These are phyloP conservation scores for Norana najaformis DNA, from an alignment of 2,888 invertebrate genomes.

Conservation along the genomic window DNA sequence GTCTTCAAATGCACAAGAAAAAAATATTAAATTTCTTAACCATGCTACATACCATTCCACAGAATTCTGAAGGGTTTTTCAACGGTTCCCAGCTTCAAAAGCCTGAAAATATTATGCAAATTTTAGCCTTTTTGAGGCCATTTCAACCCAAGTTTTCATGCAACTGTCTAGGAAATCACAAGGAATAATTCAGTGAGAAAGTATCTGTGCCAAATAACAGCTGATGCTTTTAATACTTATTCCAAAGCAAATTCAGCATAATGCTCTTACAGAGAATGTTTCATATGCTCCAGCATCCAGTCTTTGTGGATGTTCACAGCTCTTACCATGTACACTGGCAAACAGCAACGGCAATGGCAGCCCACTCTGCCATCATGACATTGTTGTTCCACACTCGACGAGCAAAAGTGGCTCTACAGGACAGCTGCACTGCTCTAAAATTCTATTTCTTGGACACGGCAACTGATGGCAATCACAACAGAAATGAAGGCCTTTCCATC, in stretches of 20 bases:
- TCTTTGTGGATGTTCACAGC: background rate
- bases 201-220: background rate
- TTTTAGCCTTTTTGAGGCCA: background rate
- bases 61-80: background rate
- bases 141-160: background rate
- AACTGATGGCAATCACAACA: background rate
- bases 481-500: background rate
- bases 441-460: background rate
- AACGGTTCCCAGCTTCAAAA: background rate
- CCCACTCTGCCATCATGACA: background rate
- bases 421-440: background rate
- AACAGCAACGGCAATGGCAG: background rate
- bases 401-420: background rate
- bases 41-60: background rate
- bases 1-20: background rate
- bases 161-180: background rate
- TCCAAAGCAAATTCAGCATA: background rate
- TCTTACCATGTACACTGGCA: background rate
- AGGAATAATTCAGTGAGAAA: background rate
- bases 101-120: background rate
- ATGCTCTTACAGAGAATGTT: background rate
- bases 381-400: background rate
- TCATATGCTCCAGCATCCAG: background rate
- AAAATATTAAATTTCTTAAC: background rate
- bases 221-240: background rate